Percentiles rank a stretch among this genome's conserved stretches.
Evolutionary conservation across 2,113 vertebrate species (phyloP).

Genomic region (Trematocara zebra): DNA sequence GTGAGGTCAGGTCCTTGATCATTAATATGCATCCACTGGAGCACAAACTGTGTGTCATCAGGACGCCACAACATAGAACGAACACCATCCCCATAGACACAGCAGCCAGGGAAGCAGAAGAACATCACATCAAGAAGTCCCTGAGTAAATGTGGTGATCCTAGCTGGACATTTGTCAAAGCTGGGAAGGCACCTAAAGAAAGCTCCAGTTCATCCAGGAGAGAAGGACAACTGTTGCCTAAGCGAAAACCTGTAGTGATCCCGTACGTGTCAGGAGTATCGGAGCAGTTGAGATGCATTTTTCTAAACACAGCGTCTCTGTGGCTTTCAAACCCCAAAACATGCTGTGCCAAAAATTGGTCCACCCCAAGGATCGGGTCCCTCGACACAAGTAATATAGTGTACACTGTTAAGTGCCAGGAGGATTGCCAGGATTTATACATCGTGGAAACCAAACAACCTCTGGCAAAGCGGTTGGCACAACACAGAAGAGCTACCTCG

Average conservation of each 20-base stretch:
- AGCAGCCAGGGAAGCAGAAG: not conserved
- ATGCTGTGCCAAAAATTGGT: not conserved
- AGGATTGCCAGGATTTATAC: not conserved
- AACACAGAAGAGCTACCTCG: not conserved
- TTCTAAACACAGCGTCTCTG: no score
- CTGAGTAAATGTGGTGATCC: not conserved
- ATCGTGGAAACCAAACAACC: not conserved
- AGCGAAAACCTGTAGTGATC: not conserved
- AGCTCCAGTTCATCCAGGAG: not conserved
- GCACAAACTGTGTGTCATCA: not conserved
- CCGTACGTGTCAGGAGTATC: no score
- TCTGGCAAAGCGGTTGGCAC: not conserved
- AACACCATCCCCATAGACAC: not conserved
- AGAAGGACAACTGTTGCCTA: not conserved
- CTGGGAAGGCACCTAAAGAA: not conserved
- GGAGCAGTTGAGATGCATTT: no score
- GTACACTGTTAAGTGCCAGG: not conserved
- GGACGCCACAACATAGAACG: not conserved
- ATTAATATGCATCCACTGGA: not conserved
- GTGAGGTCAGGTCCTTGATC: not conserved
- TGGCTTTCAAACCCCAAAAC: not conserved
- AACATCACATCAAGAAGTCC: not conserved
- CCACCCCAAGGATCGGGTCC: not conserved
- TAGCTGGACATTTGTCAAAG: not conserved
- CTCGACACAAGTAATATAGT: not conserved